These are phyloP conservation scores for Ceramica pisi DNA, from an alignment of 2,888 invertebrate genomes.

Conservation along the genomic window DNA sequence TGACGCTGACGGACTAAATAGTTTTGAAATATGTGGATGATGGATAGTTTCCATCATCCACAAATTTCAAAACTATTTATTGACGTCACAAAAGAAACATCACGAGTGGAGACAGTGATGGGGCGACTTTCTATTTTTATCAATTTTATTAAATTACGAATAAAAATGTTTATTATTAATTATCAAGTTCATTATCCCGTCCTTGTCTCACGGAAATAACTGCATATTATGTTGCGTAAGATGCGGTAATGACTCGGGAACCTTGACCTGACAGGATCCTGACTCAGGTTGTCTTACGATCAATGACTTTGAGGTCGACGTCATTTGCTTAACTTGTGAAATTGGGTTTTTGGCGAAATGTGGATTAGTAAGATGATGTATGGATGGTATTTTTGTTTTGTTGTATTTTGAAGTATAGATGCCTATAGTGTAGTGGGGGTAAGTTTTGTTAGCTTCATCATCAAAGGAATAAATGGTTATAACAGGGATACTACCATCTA, in stretches of 20 bases:
- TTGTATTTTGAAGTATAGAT: constrained; percentile 3
- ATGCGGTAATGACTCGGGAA: constrained; percentile 27
- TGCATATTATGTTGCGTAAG: constrained; percentile 52
- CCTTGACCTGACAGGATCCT: constrained; percentile 58
- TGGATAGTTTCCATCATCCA: too few relatives aligned
- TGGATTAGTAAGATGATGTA: constrained; percentile 17
- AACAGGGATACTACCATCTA: not conserved
- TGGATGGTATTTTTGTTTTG: not conserved
- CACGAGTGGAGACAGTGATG: too few relatives aligned
- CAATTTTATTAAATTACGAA: not conserved
- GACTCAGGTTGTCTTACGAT: constrained; percentile 54
- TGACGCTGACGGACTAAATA: too few relatives aligned
- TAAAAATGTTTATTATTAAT: constrained; percentile 1
- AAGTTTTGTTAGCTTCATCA: not conserved
- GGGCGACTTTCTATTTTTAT: not conserved
- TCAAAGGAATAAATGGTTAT: too few relatives aligned
- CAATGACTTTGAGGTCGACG: constrained; percentile 48
- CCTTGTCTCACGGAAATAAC: constrained; percentile 51
- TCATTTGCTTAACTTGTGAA: constrained; percentile 24
- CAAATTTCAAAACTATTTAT: too few relatives aligned
- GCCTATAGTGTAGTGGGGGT: not conserved
- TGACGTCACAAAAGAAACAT: not conserved
- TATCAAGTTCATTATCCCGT: constrained; percentile 30
- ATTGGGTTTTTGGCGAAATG: constrained; percentile 30
- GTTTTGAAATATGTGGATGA: too few relatives aligned